Evolutionary conservation across 2,888 invertebrate genomes (phyloP), one percentile per base, ranked within the genome.

Genomic region (Epinotia ramella): DNA sequence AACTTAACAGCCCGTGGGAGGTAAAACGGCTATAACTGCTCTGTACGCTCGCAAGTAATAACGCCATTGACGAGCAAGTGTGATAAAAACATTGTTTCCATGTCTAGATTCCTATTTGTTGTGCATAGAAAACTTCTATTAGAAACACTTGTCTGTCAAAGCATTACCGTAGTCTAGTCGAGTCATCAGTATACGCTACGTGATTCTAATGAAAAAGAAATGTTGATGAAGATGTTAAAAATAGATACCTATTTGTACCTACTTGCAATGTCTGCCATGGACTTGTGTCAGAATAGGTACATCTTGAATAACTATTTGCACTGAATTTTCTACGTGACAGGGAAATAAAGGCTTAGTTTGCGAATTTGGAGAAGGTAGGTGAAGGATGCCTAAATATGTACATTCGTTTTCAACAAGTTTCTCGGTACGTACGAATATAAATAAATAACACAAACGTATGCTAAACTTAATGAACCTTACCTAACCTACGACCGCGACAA

Each of bases 211-310:
- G 16, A 33, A 62, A 68, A 60, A 60, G 59, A 60, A 69, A 60
- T 69, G 69, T 24, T 40, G 59, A 57, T 67, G 67, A 57, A 68
- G 53, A 68, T 68, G 40, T 28, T 59, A 20, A 68, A 68, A 57
- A 68, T 68, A 57, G 18, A 59, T 46, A 69, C 20, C 44, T 57
- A 68, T 68, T 59, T 59, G 57, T 46, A 69, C 20, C 44, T 57
- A 68, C 59, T 59, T 59, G 44, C 40, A 59, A 44, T 24, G 57
- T 57, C 9, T 20, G 18, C 18, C 7, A 18, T 18, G 44, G 24
- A 59, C 44, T 68, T 20, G 57, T 18, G 16, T 59, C 40, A 40
- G 40, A 40, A 16, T 28, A 28, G 24, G 24, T 28, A 11, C 28
- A 49, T 24, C 4, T 65, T n/a, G n/a, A 16, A 65, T 65, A n/a